A percentile compares a stretch with the other conserved stretches of the same genome.
phyloP scores from a whole-genome alignment of 2,888 invertebrate species.

The Diloba caeruleocephala region DNA sequence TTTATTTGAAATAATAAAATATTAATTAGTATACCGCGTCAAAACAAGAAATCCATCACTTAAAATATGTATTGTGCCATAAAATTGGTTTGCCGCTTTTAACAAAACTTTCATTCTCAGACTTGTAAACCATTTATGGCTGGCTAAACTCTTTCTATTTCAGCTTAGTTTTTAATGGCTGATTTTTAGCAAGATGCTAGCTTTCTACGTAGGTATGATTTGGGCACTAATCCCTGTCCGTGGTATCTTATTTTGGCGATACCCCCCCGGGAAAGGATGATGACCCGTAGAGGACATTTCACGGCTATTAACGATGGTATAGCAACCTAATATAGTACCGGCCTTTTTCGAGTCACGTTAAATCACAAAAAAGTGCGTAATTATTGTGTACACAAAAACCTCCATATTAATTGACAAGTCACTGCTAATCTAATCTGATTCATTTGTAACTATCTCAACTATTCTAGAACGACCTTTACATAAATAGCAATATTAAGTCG shows the following conservation, averaged over 20 bases:
- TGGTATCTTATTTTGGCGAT: too few species aligned
- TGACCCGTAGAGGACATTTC: conserved; percentile 5
- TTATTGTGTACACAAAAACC: conserved; percentile 8
- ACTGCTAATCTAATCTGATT: conserved; percentile 49
- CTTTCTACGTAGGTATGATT: too few species aligned
- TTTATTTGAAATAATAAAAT: conserved; percentile 7
- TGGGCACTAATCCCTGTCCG: too few species aligned
- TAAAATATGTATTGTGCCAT: too few species aligned
- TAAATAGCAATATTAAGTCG: conserved; percentile 55
- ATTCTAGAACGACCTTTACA: conserved; percentile 63
- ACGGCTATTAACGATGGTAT: not conserved
- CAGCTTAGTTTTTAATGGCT: too few species aligned
- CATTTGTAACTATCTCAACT: conserved; percentile 50
- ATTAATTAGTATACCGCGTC: not conserved
- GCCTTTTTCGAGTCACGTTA: not conserved
- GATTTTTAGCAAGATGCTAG: too few species aligned
- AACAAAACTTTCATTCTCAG: too few species aligned
- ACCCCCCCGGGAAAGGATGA: not conserved
- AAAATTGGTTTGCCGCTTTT: too few species aligned
- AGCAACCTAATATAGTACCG: conserved; percentile 4
- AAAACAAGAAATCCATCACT: too few species aligned
- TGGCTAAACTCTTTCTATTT: too few species aligned
- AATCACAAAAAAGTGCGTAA: not conserved
- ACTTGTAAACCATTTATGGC: too few species aligned
- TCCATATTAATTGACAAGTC: conserved; percentile 41